Evolutionary conservation across 1,140 invertebrate genomes (phyloP), one percentile per base, ranked within the genome.

Genomic region (Ctenoplectra terminalis): DNA sequence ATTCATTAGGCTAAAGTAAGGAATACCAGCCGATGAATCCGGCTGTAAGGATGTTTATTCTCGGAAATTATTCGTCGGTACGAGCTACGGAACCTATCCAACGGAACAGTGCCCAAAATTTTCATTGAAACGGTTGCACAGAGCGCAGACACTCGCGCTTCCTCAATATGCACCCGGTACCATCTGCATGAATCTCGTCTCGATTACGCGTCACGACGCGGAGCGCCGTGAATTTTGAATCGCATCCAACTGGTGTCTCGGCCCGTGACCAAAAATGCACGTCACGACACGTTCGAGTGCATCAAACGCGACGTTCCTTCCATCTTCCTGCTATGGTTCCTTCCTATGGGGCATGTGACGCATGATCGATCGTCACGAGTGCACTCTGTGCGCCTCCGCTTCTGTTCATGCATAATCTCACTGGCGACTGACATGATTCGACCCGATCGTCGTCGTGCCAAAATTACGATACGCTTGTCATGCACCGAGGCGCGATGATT

Each of bases 281-380:
- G 77, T 48, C 67, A 63, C 20, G 29, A 2, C 29, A 3, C n/a
- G 29, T n/a, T 5, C 17, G 20, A 5, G 2, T 3, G 56, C 8
- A 15, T 9, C 20, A 48, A 17, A 29, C 7, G 20, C 2, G 31
- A 20, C n/a, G 56, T n/a, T 1, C 11, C 29, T 56, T 8, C 23
- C 34, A 56, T 20, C 56, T 48, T 71, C 56, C 56, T 31, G 29
- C 2, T 13, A 3, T 29, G 26, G 13, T 61, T 40, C 13, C 20
- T 43, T 71, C 29, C 20, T 50, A 13, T 23, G 46, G 56, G 1
- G 7, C 67, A n/a, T 20, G 34, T n/a, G 56, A 61, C 46, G 69
- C 64, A 54, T 52, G 64, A 82, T 26, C 72, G 64, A 60, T 52
- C 64, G 54, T 82, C 64, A 82, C 64, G 37, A 60, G 64, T 4